These are phyloP conservation scores for Pempheris klunzingeri DNA, from an alignment of 2,797 vertebrate species.

Conservation along the genomic window DNA sequence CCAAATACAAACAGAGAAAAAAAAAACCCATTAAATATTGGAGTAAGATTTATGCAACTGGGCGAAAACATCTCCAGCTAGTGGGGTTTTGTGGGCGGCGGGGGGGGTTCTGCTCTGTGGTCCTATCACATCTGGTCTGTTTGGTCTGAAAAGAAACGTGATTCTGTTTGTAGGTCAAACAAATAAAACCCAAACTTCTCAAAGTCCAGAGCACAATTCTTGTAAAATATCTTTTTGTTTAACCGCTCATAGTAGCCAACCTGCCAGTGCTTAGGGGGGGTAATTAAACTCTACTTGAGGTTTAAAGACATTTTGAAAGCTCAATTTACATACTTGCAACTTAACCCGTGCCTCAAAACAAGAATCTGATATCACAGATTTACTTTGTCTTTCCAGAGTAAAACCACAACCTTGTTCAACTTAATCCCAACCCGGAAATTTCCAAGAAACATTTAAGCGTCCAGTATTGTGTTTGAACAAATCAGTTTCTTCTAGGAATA, in stretches of 20 bases:
- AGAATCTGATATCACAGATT: slow-evolving; percentile 14
- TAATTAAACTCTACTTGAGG: neutral
- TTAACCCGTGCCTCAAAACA: slow-evolving; percentile 16
- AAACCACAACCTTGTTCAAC: slow-evolving; percentile 41
- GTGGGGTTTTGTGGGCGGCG: neutral
- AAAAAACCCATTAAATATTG: neutral
- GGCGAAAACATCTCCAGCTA: neutral
- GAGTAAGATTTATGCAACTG: neutral
- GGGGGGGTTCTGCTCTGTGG: neutral
- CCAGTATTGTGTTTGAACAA: slow-evolving; percentile 57
- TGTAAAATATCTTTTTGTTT: neutral
- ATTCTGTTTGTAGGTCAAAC: neutral
- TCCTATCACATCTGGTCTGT: neutral
- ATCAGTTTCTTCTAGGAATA: slow-evolving; percentile 58
- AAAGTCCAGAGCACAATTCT: neutral
- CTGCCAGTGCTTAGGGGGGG: neutral
- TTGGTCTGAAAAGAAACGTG: neutral
- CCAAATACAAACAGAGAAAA: neutral
- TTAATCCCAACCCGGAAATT: slow-evolving; percentile 34
- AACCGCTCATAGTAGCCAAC: neutral
- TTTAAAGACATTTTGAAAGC: slow-evolving; percentile 16
- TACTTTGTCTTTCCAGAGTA: slow-evolving; percentile 31
- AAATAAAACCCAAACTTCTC: neutral
- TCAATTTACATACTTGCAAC: slow-evolving; percentile 5
- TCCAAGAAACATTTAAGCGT: slow-evolving; percentile 65